Evolutionary conservation across 2,797 vertebrate genomes (phyloP), one percentile per base, ranked within the genome.

Genomic region (Alfaro cultratus): DNA sequence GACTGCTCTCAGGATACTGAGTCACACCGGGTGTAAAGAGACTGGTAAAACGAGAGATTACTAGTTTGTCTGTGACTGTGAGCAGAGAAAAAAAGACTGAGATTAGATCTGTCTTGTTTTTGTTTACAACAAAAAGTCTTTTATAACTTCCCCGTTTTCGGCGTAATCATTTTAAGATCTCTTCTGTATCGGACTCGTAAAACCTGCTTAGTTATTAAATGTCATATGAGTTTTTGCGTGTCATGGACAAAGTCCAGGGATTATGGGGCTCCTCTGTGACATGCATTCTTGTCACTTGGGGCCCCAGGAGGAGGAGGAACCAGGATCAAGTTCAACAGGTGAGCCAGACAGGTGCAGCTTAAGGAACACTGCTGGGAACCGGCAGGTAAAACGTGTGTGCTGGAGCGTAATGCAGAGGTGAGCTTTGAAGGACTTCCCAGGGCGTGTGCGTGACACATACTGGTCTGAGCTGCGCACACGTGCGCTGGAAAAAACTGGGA

Each of bases 271-370:
- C 36, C 64, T 41, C 73, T 16, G 79, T 85, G 82, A 88, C 81
- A 46, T 79, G 77, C 84, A 57, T 26, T 36, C 49, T 77, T 57
- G 84, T 90, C 83, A 90, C 85, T 73, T 72, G n/a, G 76, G 36
- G 43, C 79, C 31, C 7, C 0, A 1, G 85, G 72, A 71, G 23
- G 88, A 77, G 88, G 90, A 91, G 91, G 83, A 16, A 53, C 89
- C 79, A 83, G 84, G 86, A 96, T 94, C 95, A 87, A 92, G 96
- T 96, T 96, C 94, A 91, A 81, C 95, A 93, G 89, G 93, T 94
- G 87, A 82, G 76, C 83, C 84, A 41, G 86, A 85, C 88, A 92
- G 90, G 93, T 92, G 93, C 86, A 93, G 80, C 84, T 85, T 82
- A 73, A 78, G n/a, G 23, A 89, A 83, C 83, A 85, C 90, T 85